Percentiles rank a stretch among this genome's conserved stretches.
These are phyloP conservation scores for Tetramorium alpestre DNA, from an alignment of 1,140 invertebrate genomes.

Conservation along the genomic window DNA sequence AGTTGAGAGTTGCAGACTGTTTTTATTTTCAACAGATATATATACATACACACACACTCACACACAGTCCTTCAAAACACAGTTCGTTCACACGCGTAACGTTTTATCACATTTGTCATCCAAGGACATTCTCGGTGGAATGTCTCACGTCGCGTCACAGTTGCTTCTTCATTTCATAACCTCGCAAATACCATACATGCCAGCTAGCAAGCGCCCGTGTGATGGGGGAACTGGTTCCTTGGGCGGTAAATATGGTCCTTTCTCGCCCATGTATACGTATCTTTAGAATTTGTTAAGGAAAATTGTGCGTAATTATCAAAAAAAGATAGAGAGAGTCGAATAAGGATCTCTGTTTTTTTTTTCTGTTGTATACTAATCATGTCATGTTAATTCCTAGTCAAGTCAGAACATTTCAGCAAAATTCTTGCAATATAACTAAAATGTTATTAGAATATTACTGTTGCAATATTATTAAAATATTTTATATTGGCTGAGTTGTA, in stretches of 20 bases:
- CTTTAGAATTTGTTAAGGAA: slow-evolving; percentile 84
- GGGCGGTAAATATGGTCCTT: slow-evolving; percentile 89
- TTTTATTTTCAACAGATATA: not conserved
- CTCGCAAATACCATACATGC: slow-evolving; percentile 91
- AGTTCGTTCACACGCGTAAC: not conserved
- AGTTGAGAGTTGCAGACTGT: not conserved
- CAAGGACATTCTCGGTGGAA: no score
- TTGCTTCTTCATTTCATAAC: slow-evolving; percentile 82
- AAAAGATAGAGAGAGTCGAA: not conserved
- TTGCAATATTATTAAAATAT: no score
- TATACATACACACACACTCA: no score
- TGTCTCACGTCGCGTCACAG: not conserved
- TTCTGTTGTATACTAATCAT: no score
- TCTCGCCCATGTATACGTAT: slow-evolving; percentile 93
- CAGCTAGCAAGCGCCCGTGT: slow-evolving; percentile 89
- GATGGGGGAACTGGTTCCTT: slow-evolving; percentile 86
- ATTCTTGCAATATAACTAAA: no score
- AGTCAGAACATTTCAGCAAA: no score
- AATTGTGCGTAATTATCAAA: not conserved
- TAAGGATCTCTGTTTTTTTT: no score
- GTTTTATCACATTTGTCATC: no score
- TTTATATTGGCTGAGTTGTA: no score
- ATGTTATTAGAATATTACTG: no score
- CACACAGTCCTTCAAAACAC: not conserved
- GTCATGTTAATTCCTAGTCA: no score